These are phyloP conservation scores for Microctonus brassicae DNA, from an alignment of 2,888 invertebrate species.

Conservation along the genomic window DNA sequence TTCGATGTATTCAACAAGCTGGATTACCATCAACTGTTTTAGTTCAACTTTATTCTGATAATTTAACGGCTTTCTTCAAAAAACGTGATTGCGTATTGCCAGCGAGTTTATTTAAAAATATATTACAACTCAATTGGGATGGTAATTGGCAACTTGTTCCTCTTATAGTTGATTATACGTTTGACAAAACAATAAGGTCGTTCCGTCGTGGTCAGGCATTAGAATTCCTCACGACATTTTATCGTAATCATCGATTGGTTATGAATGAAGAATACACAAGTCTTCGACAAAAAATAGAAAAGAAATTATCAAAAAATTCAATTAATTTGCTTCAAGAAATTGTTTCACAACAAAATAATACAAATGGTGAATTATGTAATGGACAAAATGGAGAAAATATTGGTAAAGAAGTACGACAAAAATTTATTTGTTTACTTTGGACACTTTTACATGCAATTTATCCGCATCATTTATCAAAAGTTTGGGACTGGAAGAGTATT, in stretches of 20 bases:
- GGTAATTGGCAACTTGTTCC: conserved; percentile 75
- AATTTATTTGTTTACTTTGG: conserved; percentile 73
- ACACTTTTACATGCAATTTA: conserved; percentile 71
- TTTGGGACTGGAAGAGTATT: conserved; percentile 69
- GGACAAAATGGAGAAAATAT: conserved; percentile 39
- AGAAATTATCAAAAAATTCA: conserved; percentile 69
- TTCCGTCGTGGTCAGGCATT: conserved; percentile 79
- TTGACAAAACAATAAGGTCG: conserved; percentile 74
- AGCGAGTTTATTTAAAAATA: conserved; percentile 76
- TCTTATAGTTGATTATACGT: conserved; percentile 73
- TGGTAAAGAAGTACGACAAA: conserved; percentile 71
- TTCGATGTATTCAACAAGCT: conserved; percentile 74
- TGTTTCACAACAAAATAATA: conserved; percentile 59
- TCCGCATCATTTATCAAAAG: conserved; percentile 57
- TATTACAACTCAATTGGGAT: conserved; percentile 77
- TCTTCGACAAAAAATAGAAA: conserved; percentile 69
- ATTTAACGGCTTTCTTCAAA: conserved; percentile 74
- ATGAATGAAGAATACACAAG: conserved; percentile 67
- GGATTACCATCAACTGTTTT: conserved; percentile 64
- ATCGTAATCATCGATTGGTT: conserved; percentile 73
- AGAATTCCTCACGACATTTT: conserved; percentile 77
- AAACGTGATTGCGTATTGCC: conserved; percentile 78
- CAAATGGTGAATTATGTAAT: conserved; percentile 51
- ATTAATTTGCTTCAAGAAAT: conserved; percentile 66
- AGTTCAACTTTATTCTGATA: conserved; percentile 71